Base-by-base conservation (phyloP, 1,140 invertebrate genomes). In the Adelges cooleyi region DNA sequence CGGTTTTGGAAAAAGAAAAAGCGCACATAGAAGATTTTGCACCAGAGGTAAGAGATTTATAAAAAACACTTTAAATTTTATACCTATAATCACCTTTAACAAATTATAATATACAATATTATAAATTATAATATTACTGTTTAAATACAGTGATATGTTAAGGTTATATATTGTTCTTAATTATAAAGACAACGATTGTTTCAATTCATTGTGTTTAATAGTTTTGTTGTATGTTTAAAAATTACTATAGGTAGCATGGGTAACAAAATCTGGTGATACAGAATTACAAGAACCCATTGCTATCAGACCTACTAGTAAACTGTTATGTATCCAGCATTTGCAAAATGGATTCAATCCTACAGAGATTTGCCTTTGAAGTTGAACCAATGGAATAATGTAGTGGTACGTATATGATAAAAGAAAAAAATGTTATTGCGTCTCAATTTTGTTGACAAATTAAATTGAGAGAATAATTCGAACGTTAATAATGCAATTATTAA, bases 371-470 rank as follows among this genome's bases (percentile, higher is more conserved):
- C 97, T 1, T 78, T 98, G 6, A 90, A 87, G 72, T 78, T 99
- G 1, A 99, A 99, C 79, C 97, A 99, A 74, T 99, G 97, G 97
- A 98, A 95, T 73, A 99, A 96, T 77, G 95, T 99, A 76, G 95
- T 99, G 62, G 85, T 87, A 70, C 77, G 78, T 80, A n/a, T n/a
- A n/a, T n/a, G n/a, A n/a, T n/a, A n/a, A n/a, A n/a, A n/a, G n/a
- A 18, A 23, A 46, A 1, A 18, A 15, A 33, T 11, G 11, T 33
- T 33, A 33, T 33, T 33, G 5, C 29, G 11, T 33, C 11, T 5
- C 5, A 6, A 33, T 33, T 6, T 33, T 33, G 5, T 33, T 33
- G n/a, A n/a, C n/a, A n/a, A n/a, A n/a, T n/a, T n/a, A n/a, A n/a
- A n/a, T n/a, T n/a, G n/a, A n/a, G n/a, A n/a, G n/a, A n/a, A n/a